phyloP scores from a whole-genome alignment of 2,113 vertebrate species.

The Peromyscus polionotus region DNA sequence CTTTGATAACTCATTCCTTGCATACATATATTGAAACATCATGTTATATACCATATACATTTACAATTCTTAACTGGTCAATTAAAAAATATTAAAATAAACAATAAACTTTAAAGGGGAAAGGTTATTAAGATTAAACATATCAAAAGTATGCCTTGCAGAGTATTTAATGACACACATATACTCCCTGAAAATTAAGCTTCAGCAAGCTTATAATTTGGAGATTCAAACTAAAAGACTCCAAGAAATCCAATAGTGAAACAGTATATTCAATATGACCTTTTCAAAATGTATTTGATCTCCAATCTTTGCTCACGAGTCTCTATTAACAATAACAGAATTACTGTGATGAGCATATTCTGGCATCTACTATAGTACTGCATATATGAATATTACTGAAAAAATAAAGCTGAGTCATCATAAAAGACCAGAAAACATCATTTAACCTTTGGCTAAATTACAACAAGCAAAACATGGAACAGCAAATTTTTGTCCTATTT shows the following conservation, averaged over 20 bases:
- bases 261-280: not conserved
- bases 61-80: not conserved
- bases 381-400: not conserved
- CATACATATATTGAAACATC: not conserved
- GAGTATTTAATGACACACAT: conserved; percentile 26
- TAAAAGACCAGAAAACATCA: conserved; percentile 10
- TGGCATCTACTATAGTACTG: not conserved
- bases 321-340: conserved; percentile 8
- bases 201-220: not conserved
- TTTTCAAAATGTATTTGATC: conserved; percentile 5
- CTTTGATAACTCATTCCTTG: not conserved
- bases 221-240: conserved; percentile 41
- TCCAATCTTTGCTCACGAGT: not conserved
- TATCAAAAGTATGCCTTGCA: not conserved
- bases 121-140: not conserved
- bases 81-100: not conserved
- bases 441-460: conserved; percentile 12
- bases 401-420: conserved; percentile 44
- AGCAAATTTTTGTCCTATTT: conserved; percentile 7
- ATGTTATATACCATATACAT: not conserved
- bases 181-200: conserved; percentile 38
- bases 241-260: not conserved
- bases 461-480: not conserved
- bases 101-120: conserved; percentile 33
- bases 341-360: not conserved